phyloP scores from a whole-genome alignment of 2,797 vertebrate genomes.

The Lithobates pipiens region DNA sequence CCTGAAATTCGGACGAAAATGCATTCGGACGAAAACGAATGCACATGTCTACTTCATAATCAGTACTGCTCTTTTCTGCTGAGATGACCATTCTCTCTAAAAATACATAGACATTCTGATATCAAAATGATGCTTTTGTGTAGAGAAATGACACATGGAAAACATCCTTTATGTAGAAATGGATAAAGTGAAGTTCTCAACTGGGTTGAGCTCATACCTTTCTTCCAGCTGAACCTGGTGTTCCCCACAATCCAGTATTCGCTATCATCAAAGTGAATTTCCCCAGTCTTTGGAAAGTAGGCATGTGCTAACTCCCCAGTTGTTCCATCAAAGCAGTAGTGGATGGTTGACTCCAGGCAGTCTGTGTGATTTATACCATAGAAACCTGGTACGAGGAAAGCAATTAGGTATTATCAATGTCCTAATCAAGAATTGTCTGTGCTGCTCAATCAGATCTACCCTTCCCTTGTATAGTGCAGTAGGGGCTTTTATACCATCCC shows the following conservation, averaged over 20 bases:
- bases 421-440: neutral
- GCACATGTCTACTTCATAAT: no score
- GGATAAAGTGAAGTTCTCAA: neutral
- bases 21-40: no score
- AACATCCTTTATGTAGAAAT: neutral
- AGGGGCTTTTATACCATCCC: neutral
- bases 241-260: constrained; percentile 97
- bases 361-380: constrained; percentile 95
- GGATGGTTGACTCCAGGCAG: constrained; percentile 88
- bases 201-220: constrained; percentile 77
- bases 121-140: no score
- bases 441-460: neutral
- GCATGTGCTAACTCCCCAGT: constrained; percentile 95
- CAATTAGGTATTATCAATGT: neutral
- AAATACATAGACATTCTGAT: no score
- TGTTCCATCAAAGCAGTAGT: constrained; percentile 96
- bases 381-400: constrained; percentile 80
- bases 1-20: no score
- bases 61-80: neutral
- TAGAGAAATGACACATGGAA: neutral
- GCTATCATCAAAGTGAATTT: constrained; percentile 96
- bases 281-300: constrained; percentile 92
- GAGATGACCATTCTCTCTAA: no score
- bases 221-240: constrained; percentile 97
- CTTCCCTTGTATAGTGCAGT: neutral